Evolutionary conservation across 23 tunicate genomes (phyloP).

Genomic region (Ascidia mentula): DNA sequence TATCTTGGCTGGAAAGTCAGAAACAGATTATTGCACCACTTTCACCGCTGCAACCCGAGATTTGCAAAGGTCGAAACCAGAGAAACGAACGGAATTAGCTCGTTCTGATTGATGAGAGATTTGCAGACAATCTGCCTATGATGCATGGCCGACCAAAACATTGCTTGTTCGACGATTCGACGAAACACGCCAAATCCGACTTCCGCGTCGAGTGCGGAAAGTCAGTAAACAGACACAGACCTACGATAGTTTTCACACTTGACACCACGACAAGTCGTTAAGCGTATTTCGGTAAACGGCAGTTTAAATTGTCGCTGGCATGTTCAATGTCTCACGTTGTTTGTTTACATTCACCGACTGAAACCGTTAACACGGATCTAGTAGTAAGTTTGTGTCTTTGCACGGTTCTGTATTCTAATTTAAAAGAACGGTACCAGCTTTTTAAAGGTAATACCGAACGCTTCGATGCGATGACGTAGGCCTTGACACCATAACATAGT

Average conservation of each 20-base stretch:
- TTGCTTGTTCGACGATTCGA: neutral
- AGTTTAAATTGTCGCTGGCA: too few relatives aligned
- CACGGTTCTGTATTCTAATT: too few relatives aligned
- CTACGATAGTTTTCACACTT: too few relatives aligned
- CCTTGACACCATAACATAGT: neutral
- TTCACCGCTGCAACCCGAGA: slow-evolving; percentile 3
- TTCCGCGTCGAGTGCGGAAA: neutral
- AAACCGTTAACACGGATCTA: too few relatives aligned
- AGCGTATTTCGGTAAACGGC: too few relatives aligned
- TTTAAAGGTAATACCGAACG: too few relatives aligned
- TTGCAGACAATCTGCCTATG: slow-evolving; percentile 7
- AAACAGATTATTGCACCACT: slow-evolving; percentile 7
- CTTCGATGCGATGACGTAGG: too few relatives aligned
- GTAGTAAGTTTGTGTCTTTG: too few relatives aligned
- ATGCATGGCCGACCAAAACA: neutral
- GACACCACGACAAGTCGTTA: too few relatives aligned
- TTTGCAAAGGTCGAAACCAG: neutral
- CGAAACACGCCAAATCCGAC: neutral
- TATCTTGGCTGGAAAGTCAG: neutral
- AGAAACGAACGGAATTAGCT: slow-evolving; percentile 6
- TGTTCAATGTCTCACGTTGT: too few relatives aligned
- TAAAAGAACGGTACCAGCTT: too few relatives aligned
- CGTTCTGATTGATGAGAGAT: neutral
- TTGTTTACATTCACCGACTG: too few relatives aligned
- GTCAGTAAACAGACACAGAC: neutral